Percentiles rank a stretch among this genome's conserved stretches.
phyloP scores from a whole-genome alignment of 2,797 vertebrate species.

The Allobates femoralis region DNA sequence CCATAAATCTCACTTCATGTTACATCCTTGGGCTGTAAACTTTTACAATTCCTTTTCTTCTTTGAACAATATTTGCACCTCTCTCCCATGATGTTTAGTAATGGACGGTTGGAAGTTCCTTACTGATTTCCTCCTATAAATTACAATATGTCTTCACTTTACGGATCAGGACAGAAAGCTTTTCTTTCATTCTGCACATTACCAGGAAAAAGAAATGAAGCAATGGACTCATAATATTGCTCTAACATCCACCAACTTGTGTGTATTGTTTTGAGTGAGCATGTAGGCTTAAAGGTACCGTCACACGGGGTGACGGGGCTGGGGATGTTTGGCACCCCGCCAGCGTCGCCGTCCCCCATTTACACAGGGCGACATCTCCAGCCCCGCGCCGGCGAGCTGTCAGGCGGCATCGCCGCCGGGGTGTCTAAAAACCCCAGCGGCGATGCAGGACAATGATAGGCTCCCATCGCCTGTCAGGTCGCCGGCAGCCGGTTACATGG shows the following conservation, averaged over 20 bases:
- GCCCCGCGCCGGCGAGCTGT: too few relatives aligned
- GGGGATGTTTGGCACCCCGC: too few relatives aligned
- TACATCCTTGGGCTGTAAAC: slow-evolving; percentile 54
- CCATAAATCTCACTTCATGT: slow-evolving; percentile 56
- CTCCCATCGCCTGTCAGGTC: too few relatives aligned
- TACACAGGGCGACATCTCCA: too few relatives aligned
- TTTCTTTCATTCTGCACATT: slow-evolving; percentile 43
- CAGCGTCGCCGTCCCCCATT: too few relatives aligned
- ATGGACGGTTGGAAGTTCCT: slow-evolving; percentile 44
- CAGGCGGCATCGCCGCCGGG: too few relatives aligned
- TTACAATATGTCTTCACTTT: slow-evolving; percentile 44
- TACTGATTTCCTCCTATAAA: slow-evolving; percentile 44
- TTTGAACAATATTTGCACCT: slow-evolving; percentile 54
- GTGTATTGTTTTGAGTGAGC: slow-evolving; percentile 9
- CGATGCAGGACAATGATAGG: too few relatives aligned
- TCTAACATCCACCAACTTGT: not conserved
- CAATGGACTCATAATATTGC: slow-evolving; percentile 8
- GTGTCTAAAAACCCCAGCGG: too few relatives aligned
- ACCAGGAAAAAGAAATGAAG: slow-evolving; percentile 34
- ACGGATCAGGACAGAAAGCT: slow-evolving; percentile 15
- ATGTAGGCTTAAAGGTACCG: not conserved
- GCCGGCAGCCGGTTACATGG: too few relatives aligned
- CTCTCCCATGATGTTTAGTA: slow-evolving; percentile 42
- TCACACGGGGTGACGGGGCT: too few relatives aligned
- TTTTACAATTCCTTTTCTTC: slow-evolving; percentile 61